These are phyloP conservation scores for Enteromius argenteus DNA, from an alignment of 2,797 vertebrate genomes.

Conservation along the genomic window DNA sequence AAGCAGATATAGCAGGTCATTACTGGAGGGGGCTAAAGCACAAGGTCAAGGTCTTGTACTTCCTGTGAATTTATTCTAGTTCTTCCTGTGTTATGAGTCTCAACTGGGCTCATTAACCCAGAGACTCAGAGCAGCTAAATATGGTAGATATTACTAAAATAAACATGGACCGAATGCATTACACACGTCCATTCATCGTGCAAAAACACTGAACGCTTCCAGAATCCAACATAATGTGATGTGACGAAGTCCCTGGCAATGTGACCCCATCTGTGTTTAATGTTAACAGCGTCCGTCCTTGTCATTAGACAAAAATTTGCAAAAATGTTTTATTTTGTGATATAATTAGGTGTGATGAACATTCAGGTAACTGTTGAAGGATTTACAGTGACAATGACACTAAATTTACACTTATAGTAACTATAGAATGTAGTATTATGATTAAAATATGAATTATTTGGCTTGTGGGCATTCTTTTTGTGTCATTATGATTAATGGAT, in stretches of 20 bases:
- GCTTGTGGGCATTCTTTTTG: not conserved
- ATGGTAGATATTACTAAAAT: not conserved
- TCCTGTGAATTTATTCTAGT: slow-evolving; percentile 52
- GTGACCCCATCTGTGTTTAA: not conserved
- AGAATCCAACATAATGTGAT: not conserved
- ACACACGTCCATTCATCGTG: not conserved
- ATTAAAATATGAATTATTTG: not conserved
- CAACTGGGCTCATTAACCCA: not conserved
- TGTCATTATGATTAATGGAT: not conserved
- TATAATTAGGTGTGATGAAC: not conserved
- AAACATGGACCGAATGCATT: not conserved
- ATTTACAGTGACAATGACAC: not conserved
- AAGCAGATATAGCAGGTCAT: not conserved
- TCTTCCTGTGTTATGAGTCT: slow-evolving; percentile 48
- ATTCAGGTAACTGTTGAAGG: not conserved
- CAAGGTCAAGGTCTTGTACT: not conserved
- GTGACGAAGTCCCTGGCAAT: slow-evolving; percentile 23
- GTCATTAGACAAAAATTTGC: not conserved
- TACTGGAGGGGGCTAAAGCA: not conserved
- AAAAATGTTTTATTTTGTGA: not conserved
- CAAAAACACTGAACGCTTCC: slow-evolving; percentile 5
- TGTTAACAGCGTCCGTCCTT: not conserved
- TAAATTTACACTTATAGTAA: not conserved
- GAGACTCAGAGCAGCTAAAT: slow-evolving; percentile 24
- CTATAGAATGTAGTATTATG: not conserved